Percentiles rank a stretch among this genome's conserved stretches.
phyloP scores from a whole-genome alignment of 2,888 invertebrate genomes.

The Platycheirus albimanus region DNA sequence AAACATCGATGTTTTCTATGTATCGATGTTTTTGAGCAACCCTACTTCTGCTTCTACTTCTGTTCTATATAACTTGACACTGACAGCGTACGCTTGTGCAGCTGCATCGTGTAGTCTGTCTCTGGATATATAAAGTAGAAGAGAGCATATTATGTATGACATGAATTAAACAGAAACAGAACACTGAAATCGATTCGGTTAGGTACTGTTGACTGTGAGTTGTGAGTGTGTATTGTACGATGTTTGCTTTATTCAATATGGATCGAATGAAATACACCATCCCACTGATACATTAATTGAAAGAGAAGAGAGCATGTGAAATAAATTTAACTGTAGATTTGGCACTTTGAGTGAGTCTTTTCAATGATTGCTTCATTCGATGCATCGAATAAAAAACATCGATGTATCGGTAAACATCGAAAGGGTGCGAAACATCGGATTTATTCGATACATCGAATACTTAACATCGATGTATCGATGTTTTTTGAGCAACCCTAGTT shows the following conservation, averaged over 20 bases:
- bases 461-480: background rate
- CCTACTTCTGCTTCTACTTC: too few relatives aligned
- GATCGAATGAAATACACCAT: background rate
- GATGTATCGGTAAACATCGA: slow-evolving; percentile 9
- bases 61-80: too few relatives aligned
- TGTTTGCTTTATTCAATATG: background rate
- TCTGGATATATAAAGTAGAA: too few relatives aligned
- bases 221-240: background rate
- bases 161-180: too few relatives aligned
- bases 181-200: too few relatives aligned
- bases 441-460: slow-evolving; percentile 9
- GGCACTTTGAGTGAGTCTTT: background rate
- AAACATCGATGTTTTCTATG: too few relatives aligned
- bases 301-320: slow-evolving; percentile 5
- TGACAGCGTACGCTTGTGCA: too few relatives aligned
- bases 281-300: slow-evolving; percentile 2
- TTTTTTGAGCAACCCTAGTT: too few relatives aligned
- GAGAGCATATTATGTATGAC: too few relatives aligned
- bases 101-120: too few relatives aligned
- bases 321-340: slow-evolving; percentile 13
- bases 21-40: too few relatives aligned
- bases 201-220: too few relatives aligned
- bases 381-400: background rate
- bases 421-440: slow-evolving; percentile 9
- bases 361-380: background rate